Percentiles rank a stretch among this genome's conserved stretches.
Evolutionary conservation across 2,797 vertebrate genomes (phyloP).

Genomic region (Dipus sagitta): DNA sequence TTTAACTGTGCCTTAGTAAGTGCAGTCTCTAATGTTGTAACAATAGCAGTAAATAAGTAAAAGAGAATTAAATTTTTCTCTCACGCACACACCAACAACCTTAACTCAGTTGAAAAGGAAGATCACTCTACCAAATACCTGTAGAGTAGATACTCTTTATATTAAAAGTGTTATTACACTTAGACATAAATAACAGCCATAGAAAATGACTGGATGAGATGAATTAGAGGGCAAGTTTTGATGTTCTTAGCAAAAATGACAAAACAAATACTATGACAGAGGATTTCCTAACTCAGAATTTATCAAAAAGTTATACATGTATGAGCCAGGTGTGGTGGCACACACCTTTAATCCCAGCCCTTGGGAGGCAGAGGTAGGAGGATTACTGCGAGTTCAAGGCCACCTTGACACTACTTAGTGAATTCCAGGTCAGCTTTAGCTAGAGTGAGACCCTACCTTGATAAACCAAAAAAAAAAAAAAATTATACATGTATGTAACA

Average conservation of each 20-base stretch:
- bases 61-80: neutral
- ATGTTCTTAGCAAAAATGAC: neutral
- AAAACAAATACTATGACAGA: neutral
- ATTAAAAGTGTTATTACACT: no score
- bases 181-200: neutral
- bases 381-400: no score
- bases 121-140: no score
- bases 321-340: no score
- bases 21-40: neutral
- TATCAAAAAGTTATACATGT: neutral
- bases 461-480: no score
- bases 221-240: neutral
- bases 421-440: no score
- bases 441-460: no score
- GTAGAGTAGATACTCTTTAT: no score
- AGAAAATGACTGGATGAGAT: neutral
- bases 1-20: no score
- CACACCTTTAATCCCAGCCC: no score
- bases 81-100: neutral
- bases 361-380: no score
- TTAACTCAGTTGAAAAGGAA: neutral
- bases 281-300: neutral
- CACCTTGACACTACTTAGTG: no score
- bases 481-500: neutral
- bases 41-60: neutral